Base-by-base conservation (phyloP, 1,140 invertebrate genomes). In the Phymorhynchus buccinoides region DNA sequence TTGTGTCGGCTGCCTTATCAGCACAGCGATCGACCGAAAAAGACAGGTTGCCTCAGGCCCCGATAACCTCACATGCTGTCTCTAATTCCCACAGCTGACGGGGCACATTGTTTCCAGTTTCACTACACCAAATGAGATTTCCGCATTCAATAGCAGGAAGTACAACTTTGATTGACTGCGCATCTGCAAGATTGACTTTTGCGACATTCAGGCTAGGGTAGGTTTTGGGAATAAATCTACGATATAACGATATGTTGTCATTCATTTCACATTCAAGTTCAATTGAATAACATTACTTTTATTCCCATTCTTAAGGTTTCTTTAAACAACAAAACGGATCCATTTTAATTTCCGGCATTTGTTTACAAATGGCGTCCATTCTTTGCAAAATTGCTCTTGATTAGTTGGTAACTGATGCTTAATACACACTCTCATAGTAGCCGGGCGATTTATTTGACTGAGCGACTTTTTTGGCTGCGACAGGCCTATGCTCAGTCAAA, bases 121-220 rank as follows among this genome's bases (percentile, higher is more conserved):
- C 73, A 77, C 56, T 39, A 81, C 39, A 66, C 81, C 66, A 71
- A 83, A 83, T 83, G 27, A 42, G 83, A 84, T 86, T 86, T 86
- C 85, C 85, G 85, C 78, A 86, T 85, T 80, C 82, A 83, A 62
- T 79, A 44, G 27, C 80, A 83, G 86, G 86, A 86, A 84, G 83
- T 83, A 84, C 75, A 75, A 71, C n/a, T 79, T 62, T 84, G 39
- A 80, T 27, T 79, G 44, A 68, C n/a, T 52, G 78, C 86, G 86
- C 86, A 87, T 85, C 83, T 62, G 86, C 86, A 68, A 30, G 66
- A 83, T 56, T 84, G 56, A 42, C 35, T n/a, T 77, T 52, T 75
- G 56, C 71, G 83, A 62, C 83, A 84, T 42, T n/a, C n/a, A 62
- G 6, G 3, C 56, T 22, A 62, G 22, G 12, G n/a, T n/a, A n/a